Evolutionary conservation across 2,113 vertebrate genomes (phyloP).

Genomic region (Lutjanus erythropterus): DNA sequence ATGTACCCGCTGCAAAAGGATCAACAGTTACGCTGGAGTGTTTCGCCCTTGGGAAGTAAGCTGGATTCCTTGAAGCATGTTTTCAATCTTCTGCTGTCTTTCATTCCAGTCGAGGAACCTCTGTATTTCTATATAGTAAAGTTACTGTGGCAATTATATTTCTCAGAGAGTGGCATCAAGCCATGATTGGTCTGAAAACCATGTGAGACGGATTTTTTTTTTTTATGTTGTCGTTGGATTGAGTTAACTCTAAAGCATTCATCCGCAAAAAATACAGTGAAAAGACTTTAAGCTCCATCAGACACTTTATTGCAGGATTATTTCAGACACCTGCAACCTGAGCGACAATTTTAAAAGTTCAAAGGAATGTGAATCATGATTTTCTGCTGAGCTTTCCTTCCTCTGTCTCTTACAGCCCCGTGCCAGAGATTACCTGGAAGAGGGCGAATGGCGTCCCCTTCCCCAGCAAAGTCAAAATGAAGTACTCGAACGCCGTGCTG

Average conservation of each 20-base stretch:
- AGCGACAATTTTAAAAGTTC: conserved; percentile 17
- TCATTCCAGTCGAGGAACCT: conserved; percentile 47
- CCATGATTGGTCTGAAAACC: conserved; percentile 38
- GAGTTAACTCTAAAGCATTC: conserved; percentile 45
- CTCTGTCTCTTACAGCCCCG: conserved; percentile 85
- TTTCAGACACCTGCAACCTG: conserved; percentile 25
- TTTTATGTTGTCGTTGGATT: conserved; percentile 49
- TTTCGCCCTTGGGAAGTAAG: conserved; percentile 97
- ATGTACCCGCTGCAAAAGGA: conserved; percentile 91
- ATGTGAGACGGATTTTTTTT: conserved; percentile 24
- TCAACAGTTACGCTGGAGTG: conserved; percentile 94
- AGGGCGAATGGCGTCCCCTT: conserved; percentile 92
- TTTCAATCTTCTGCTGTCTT: conserved; percentile 68
- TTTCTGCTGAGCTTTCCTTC: background rate
- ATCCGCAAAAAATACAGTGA: conserved; percentile 27
- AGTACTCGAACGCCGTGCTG: conserved; percentile 91
- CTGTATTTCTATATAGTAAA: conserved; percentile 43
- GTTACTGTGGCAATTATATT: conserved; percentile 63
- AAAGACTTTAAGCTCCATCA: conserved; percentile 43
- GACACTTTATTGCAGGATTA: conserved; percentile 43
- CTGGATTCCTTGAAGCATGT: conserved; percentile 76
- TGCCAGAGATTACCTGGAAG: conserved; percentile 95
- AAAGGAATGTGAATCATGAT: conserved; percentile 18
- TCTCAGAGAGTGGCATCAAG: conserved; percentile 42
- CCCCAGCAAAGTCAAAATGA: conserved; percentile 91